Evolutionary conservation across 2,888 invertebrate species (phyloP).

Genomic region (Spodoptera exigua): DNA sequence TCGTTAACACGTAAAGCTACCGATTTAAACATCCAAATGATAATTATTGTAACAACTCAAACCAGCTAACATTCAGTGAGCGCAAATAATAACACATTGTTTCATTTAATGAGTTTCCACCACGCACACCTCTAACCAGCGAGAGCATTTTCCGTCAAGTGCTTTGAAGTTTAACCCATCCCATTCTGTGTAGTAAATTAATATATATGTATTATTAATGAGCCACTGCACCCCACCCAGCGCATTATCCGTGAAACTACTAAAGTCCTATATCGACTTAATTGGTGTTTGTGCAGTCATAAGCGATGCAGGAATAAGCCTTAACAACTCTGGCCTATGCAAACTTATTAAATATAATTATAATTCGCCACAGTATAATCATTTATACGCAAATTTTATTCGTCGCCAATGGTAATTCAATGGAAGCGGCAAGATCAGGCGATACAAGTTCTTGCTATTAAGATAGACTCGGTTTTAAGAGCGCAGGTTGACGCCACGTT

Average conservation of each 20-base stretch:
- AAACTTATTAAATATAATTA: conserved; percentile 60
- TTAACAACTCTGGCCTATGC: conserved; percentile 48
- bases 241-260: conserved; percentile 51
- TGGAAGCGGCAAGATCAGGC: conserved; percentile 65
- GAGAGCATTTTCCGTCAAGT: conserved; percentile 52
- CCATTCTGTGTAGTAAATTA: conserved; percentile 57
- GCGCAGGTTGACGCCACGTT: conserved; percentile 67
- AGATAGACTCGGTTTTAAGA: conserved; percentile 65
- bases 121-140: conserved; percentile 42
- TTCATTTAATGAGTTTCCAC: conserved; percentile 53
- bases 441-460: conserved; percentile 68
- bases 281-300: conserved; percentile 50
- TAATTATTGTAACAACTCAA: conserved; percentile 46
- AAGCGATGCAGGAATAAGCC: conserved; percentile 53
- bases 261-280: conserved; percentile 55
- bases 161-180: conserved; percentile 53
- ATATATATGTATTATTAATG: conserved; percentile 67
- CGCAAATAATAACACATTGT: conserved; percentile 50
- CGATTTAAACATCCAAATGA: conserved; percentile 51
- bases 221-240: conserved; percentile 58
- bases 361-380: conserved; percentile 55
- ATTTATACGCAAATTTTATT: conserved; percentile 71
- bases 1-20: conserved; percentile 59
- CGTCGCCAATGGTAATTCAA: conserved; percentile 72
- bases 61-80: conserved; percentile 36